Percentiles rank a stretch among this genome's conserved stretches.
Conservation (phyloP, 2,113 vertebrate species). For the Narcine bancroftii region DNA sequence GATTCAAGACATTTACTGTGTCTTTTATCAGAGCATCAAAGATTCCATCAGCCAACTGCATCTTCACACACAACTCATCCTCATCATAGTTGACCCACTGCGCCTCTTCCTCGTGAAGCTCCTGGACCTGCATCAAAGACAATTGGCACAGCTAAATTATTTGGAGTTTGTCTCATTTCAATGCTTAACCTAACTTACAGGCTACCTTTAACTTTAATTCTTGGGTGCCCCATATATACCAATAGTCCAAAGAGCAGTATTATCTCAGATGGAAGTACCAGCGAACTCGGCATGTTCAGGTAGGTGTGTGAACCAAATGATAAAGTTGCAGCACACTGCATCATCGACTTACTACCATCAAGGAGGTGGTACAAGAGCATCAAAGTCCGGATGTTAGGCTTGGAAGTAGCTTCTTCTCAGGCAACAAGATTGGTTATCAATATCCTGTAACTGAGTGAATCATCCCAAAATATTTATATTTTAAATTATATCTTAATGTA, state of each 20-base stretch:
- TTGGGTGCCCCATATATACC: background rate
- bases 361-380: too few relatives aligned
- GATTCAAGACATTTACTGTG: slow-evolving; percentile 73
- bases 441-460: too few relatives aligned
- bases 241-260: background rate
- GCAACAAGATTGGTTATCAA: too few relatives aligned
- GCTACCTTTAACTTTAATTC: background rate
- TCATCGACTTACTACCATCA: too few relatives aligned
- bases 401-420: too few relatives aligned
- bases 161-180: background rate
- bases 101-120: slow-evolving; percentile 89
- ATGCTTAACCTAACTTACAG: background rate
- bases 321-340: too few relatives aligned
- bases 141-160: background rate
- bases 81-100: slow-evolving; percentile 98
- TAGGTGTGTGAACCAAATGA: background rate
- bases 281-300: too few relatives aligned
- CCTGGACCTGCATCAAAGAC: slow-evolving; percentile 70
- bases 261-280: background rate
- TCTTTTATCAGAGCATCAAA: slow-evolving; percentile 90
- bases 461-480: too few relatives aligned
- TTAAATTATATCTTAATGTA: too few relatives aligned
- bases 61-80: slow-evolving; percentile 91
- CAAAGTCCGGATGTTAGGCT: too few relatives aligned
- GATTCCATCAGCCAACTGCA: slow-evolving; percentile 93